phyloP scores from a whole-genome alignment of 2,888 invertebrate genomes.

The Lacanobia oleracea region DNA sequence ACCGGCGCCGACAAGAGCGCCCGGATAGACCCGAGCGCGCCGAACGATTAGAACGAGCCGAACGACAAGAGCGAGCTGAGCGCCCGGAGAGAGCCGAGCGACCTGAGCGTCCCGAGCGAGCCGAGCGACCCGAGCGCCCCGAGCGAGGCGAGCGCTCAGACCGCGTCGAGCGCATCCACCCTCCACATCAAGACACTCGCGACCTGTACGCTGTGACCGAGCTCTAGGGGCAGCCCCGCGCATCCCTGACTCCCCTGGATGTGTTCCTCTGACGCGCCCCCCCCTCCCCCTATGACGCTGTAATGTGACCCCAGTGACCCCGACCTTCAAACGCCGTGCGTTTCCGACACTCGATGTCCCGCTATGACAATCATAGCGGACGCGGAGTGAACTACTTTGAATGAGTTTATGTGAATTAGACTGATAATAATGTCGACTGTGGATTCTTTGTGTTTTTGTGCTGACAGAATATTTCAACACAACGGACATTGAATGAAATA shows the following conservation, averaged over 20 bases:
- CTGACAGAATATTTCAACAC: conserved; percentile 48
- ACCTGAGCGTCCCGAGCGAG: conserved; percentile 48
- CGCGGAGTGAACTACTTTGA: conserved; percentile 39
- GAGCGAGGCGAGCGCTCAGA: conserved; percentile 51
- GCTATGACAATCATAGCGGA: conserved; percentile 55
- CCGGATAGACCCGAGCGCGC: conserved; percentile 78
- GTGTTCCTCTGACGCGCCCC: conserved; percentile 42
- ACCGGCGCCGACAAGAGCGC: conserved; percentile 91
- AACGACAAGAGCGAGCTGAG: conserved; percentile 65
- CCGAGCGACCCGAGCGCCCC: conserved; percentile 62
- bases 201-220: conserved; percentile 94
- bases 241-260: conserved; percentile 53
- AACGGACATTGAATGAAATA: background rate
- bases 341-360: conserved; percentile 53
- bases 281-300: conserved; percentile 34
- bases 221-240: conserved; percentile 65
- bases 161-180: conserved; percentile 56
- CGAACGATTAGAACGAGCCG: conserved; percentile 67
- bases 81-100: conserved; percentile 65
- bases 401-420: conserved; percentile 41
- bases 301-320: conserved; percentile 44
- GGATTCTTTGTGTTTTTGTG: conserved; percentile 35
- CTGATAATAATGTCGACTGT: conserved; percentile 47
- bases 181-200: conserved; percentile 79
- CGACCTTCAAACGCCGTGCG: conserved; percentile 32